These are phyloP conservation scores for Scomber scombrus DNA, from an alignment of 2,113 vertebrate species.

Conservation along the genomic window DNA sequence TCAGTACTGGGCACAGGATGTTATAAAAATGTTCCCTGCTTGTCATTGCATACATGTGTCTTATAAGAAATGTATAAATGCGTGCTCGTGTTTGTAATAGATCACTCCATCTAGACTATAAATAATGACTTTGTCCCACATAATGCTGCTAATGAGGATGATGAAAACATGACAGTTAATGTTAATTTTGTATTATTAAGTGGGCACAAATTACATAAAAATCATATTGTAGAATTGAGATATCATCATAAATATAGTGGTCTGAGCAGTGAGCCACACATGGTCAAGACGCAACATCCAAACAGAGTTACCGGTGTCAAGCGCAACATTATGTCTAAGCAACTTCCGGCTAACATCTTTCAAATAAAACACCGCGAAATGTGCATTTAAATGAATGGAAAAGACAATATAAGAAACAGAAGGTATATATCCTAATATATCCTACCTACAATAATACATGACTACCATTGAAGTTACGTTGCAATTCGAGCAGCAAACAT, in stretches of 20 bases:
- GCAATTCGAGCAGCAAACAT: too few species aligned
- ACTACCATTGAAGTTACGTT: too few species aligned
- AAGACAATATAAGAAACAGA: too few species aligned
- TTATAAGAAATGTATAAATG: not conserved
- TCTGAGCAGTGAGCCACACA: constrained; percentile 14
- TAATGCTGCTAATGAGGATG: too few species aligned
- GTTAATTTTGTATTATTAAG: not conserved
- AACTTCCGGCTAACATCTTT: constrained; percentile 40
- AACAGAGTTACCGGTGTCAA: not conserved
- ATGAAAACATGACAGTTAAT: too few species aligned
- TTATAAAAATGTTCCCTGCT: not conserved
- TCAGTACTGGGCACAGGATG: not conserved
- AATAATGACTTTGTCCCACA: too few species aligned
- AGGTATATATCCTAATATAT: too few species aligned
- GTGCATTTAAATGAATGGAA: not conserved
- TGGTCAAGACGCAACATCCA: constrained; percentile 24
- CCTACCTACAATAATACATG: too few species aligned
- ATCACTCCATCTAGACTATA: not conserved
- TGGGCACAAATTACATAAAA: not conserved
- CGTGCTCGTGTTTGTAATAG: not conserved
- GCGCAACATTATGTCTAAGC: rapidly evolving
- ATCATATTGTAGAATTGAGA: not conserved
- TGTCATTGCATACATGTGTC: not conserved
- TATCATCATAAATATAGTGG: not conserved
- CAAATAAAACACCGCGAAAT: constrained; percentile 28